Percentiles rank a stretch among this genome's conserved stretches.
Conservation (phyloP, 92 coral and sea anemone species). For the Phenganax marumi region DNA sequence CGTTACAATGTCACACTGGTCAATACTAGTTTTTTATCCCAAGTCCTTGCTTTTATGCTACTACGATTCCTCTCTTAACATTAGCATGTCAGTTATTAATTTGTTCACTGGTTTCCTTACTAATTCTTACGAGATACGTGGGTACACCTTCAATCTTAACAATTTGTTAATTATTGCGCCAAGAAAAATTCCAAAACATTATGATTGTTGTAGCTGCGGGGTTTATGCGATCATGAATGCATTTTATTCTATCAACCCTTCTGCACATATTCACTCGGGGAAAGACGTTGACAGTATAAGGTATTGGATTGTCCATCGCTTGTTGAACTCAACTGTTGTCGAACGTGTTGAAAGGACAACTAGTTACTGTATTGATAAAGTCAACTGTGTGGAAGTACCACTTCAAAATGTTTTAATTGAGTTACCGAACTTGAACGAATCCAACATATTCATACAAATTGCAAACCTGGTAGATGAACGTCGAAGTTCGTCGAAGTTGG, state of each 20-base stretch:
- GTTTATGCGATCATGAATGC: constrained; percentile 42
- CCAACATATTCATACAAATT: too few species aligned
- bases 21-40: constrained; percentile 30
- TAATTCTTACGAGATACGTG: not conserved
- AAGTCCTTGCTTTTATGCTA: constrained; percentile 18
- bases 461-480: too few species aligned
- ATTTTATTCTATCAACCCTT: constrained; percentile 5
- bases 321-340: not conserved
- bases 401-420: too few species aligned
- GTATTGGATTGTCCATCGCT: not conserved
- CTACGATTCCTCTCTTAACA: constrained; percentile 11
- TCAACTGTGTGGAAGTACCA: too few species aligned
- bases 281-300: not conserved
- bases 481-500: too few species aligned
- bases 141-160: too few species aligned
- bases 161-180: not conserved
- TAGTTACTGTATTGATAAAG: too few species aligned
- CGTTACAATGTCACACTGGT: constrained; percentile 27
- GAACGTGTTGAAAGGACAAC: too few species aligned
- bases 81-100: not conserved
- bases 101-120: not conserved
- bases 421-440: too few species aligned
- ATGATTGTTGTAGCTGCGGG: constrained; percentile 34
- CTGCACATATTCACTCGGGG: not conserved
- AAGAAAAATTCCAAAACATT: constrained; percentile 1